phyloP scores from a whole-genome alignment of 2,888 invertebrate species.

The Agrotis exclamationis region DNA sequence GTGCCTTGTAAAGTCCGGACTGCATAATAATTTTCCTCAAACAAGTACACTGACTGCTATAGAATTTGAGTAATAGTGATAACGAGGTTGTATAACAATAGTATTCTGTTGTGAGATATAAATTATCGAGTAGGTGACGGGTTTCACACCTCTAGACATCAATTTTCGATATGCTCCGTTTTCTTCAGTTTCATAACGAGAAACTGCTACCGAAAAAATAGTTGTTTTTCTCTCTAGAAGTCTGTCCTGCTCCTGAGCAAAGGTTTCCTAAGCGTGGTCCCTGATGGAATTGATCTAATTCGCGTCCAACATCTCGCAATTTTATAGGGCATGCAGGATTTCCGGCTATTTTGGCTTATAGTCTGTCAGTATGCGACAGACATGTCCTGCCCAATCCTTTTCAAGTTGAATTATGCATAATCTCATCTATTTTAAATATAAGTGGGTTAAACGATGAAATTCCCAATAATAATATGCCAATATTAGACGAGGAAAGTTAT shows the following conservation, averaged over 20 bases:
- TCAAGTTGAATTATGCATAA: neutral
- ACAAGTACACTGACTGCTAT: constrained; percentile 12
- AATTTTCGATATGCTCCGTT: neutral
- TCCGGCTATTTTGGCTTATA: no score
- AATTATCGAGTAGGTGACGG: constrained; percentile 13
- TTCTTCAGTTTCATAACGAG: constrained; percentile 4
- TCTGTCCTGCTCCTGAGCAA: no score
- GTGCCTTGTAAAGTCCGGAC: neutral
- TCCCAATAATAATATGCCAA: neutral
- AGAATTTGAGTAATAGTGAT: constrained; percentile 22
- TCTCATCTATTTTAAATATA: neutral
- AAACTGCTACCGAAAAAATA: no score
- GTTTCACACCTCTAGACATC: constrained; percentile 22
- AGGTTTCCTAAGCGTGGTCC: no score
- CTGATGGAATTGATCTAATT: no score
- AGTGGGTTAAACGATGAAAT: neutral
- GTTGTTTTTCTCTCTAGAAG: no score
- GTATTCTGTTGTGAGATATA: constrained; percentile 2
- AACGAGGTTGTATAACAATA: constrained; percentile 13
- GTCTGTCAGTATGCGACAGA: no score
- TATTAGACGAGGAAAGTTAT: neutral
- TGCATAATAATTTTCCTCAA: constrained; percentile 26
- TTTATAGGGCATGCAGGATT: no score
- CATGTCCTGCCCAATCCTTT: no score
- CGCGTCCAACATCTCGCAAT: no score